Conservation (phyloP, 35 echinoderm and acorn worm genomes). For the Lytechinus variegatus region DNA sequence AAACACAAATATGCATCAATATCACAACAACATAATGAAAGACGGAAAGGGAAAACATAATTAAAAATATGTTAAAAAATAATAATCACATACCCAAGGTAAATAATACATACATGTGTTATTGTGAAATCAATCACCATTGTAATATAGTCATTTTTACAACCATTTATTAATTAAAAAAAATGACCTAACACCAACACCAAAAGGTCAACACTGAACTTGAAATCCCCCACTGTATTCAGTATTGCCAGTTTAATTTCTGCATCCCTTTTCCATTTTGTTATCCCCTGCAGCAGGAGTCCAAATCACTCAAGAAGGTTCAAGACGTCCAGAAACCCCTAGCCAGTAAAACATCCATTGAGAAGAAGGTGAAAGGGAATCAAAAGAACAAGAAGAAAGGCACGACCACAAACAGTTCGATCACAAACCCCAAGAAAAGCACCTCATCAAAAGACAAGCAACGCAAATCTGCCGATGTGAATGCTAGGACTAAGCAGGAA, state of each 20-base stretch:
- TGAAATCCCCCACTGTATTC: too few relatives aligned
- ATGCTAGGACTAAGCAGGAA: neutral
- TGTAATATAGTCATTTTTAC: too few relatives aligned
- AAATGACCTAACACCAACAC: too few relatives aligned
- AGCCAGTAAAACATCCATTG: neutral
- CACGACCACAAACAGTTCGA: neutral
- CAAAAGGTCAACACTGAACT: too few relatives aligned
- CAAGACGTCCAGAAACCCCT: neutral
- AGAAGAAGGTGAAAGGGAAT: neutral
- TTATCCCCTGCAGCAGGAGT: neutral
- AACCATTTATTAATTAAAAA: too few relatives aligned
- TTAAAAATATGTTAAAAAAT: too few relatives aligned
- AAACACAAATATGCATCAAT: too few relatives aligned
- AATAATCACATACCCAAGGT: too few relatives aligned
- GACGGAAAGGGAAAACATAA: too few relatives aligned
- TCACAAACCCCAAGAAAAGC: neutral
- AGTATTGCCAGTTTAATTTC: neutral
- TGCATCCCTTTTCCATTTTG: neutral
- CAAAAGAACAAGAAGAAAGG: neutral
- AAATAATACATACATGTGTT: too few relatives aligned
- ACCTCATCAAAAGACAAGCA: neutral
- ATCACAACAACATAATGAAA: too few relatives aligned
- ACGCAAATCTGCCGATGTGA: neutral
- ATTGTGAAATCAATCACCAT: too few relatives aligned
- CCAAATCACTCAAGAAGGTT: neutral